These are phyloP conservation scores for Lochmaea capreae DNA, from an alignment of 2,888 invertebrate genomes.

Conservation along the genomic window DNA sequence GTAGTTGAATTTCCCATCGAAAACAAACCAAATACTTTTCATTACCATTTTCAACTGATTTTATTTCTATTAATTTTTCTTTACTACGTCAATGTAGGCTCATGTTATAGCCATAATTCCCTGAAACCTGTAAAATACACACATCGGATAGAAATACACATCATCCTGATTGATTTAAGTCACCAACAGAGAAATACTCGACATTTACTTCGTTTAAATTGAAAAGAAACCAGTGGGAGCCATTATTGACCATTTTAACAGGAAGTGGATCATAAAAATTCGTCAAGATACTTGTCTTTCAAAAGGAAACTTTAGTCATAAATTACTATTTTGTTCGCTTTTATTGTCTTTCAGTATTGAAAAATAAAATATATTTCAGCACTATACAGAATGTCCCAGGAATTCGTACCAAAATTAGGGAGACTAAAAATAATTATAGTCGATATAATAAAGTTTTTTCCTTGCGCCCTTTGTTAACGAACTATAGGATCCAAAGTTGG, in stretches of 20 bases:
- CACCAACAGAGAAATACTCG: background rate
- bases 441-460: no score
- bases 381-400: no score
- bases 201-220: conserved; percentile 2
- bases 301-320: background rate
- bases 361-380: no score
- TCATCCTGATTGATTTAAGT: conserved; percentile 20
- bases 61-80: background rate
- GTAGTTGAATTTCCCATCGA: no score
- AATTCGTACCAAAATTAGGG: no score
- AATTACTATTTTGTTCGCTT: background rate
- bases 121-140: conserved; percentile 15
- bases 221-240: conserved; percentile 4
- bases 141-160: conserved; percentile 5
- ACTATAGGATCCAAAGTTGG: no score
- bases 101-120: background rate
- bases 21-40: no score
- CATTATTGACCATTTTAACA: background rate
- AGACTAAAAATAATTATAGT: no score
- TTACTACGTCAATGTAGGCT: background rate
- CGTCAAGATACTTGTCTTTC: background rate
- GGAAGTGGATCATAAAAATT: conserved; percentile 4
- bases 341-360: no score
- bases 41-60: no score
- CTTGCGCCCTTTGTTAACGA: no score